These are phyloP conservation scores for Temnothorax longispinosus DNA, from an alignment of 1,140 invertebrate species.

Conservation along the genomic window DNA sequence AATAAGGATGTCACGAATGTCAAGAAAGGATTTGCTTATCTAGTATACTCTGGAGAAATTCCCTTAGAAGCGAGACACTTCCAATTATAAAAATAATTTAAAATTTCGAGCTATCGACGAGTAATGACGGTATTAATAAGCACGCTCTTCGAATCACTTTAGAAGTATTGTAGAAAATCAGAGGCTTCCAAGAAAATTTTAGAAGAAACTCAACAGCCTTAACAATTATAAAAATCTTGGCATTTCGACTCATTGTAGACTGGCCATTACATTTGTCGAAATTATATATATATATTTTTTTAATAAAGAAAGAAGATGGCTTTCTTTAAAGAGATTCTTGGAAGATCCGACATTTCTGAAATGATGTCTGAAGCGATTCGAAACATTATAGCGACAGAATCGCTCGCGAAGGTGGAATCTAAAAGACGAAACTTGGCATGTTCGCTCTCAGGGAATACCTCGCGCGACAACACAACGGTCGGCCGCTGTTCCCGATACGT, in stretches of 20 bases:
- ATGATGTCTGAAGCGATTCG: background rate
- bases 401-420: background rate
- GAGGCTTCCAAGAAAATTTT: background rate
- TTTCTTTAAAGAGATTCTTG: background rate
- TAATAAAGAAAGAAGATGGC: too few species aligned
- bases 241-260: too few species aligned
- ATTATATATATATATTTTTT: background rate
- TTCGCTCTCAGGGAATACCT: background rate
- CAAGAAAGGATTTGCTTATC: background rate
- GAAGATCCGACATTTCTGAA: background rate
- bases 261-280: background rate
- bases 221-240: conserved; percentile 24
- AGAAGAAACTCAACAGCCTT: background rate
- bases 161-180: background rate
- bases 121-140: background rate
- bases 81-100: background rate
- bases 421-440: background rate
- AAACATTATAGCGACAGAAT: background rate
- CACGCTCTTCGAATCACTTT: background rate
- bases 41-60: conserved; percentile 10
- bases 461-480: background rate
- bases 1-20: background rate
- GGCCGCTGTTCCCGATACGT: background rate
- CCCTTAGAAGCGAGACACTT: background rate
- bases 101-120: background rate